These are phyloP conservation scores for Sebastes fasciatus DNA, from an alignment of 2,113 vertebrate species.

Conservation along the genomic window DNA sequence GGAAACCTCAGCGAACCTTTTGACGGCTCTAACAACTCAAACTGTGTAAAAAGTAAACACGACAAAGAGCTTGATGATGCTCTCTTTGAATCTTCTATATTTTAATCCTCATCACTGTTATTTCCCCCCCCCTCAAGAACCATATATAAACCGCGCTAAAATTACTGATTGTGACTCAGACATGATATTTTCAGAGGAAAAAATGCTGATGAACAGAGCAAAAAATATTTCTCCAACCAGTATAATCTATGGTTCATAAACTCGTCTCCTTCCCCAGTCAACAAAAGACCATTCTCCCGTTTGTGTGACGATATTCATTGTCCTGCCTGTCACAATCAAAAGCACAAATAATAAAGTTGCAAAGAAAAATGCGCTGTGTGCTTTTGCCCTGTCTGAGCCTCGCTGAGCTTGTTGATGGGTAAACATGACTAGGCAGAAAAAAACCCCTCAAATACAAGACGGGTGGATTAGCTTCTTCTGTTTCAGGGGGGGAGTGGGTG, in stretches of 20 bases:
- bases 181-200: slow-evolving; percentile 18
- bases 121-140: not conserved
- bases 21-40: not conserved
- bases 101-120: not conserved
- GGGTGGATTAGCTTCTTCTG: slow-evolving; percentile 3
- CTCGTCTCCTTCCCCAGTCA: slow-evolving; percentile 4
- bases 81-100: not conserved
- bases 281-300: not conserved
- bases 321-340: slow-evolving; percentile 36
- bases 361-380: not conserved
- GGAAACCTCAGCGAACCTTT: slow-evolving; percentile 11
- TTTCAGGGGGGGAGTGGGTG: not conserved
- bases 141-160: not conserved
- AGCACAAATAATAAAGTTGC: slow-evolving; percentile 37
- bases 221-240: slow-evolving; percentile 8
- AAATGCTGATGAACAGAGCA: slow-evolving; percentile 8
- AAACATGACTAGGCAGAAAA: slow-evolving; percentile 28
- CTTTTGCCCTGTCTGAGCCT: slow-evolving; percentile 16
- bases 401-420: slow-evolving; percentile 19
- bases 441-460: not conserved
- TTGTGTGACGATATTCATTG: slow-evolving; percentile 28
- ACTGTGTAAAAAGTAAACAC: not conserved
- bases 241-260: slow-evolving; percentile 40
- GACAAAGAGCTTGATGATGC: not conserved
- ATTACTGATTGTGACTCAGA: not conserved